Evolutionary conservation across 2,797 vertebrate genomes (phyloP).

Genomic region (Limnodromus scolopaceus): DNA sequence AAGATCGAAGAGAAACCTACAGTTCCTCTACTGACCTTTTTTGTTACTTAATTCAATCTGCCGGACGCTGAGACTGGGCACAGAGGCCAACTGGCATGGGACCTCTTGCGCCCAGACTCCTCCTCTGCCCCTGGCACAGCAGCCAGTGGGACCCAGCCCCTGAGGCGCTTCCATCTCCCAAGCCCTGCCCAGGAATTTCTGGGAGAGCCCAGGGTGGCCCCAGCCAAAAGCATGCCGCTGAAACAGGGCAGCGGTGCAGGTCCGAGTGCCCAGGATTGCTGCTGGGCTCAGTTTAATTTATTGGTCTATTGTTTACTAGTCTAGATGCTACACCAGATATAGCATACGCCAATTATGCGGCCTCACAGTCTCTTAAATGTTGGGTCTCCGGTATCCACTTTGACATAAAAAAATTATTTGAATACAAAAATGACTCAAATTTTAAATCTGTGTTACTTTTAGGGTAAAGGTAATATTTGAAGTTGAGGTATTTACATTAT

Average conservation of each 20-base stretch:
- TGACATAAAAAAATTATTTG: neutral
- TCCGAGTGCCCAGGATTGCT: neutral
- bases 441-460: neutral
- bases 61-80: neutral
- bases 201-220: neutral
- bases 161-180: neutral
- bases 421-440: neutral
- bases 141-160: accelerated
- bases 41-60: neutral
- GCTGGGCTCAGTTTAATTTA: neutral
- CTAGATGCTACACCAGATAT: neutral
- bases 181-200: neutral
- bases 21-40: neutral
- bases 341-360: neutral
- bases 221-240: accelerated
- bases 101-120: accelerated
- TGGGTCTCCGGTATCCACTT: neutral
- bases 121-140: neutral
- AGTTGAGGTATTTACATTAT: neutral
- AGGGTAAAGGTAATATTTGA: neutral
- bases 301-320: neutral
- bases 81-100: neutral
- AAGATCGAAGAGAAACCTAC: neutral
- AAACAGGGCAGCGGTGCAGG: neutral
- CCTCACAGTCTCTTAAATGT: neutral